Conservation (phyloP, 2,888 invertebrate genomes). For the Eudemis profundana region DNA sequence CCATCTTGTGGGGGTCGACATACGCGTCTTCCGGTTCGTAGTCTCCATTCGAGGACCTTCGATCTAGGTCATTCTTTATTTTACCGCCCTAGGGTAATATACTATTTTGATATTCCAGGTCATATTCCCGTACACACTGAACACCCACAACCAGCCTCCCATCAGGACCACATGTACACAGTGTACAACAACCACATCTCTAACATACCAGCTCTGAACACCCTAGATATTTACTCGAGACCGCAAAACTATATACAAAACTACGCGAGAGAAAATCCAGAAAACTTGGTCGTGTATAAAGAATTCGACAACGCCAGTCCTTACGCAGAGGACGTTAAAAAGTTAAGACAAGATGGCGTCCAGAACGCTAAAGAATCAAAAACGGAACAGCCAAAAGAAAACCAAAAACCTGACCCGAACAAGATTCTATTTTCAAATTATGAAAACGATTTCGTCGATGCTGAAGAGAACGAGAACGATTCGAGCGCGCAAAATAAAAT, state of each 20-base stretch:
- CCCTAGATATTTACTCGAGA: constrained; percentile 66
- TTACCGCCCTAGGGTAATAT: too few species aligned
- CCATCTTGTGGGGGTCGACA: too few species aligned
- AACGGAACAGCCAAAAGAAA: constrained; percentile 73
- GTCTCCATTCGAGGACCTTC: too few species aligned
- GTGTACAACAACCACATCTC: constrained; percentile 64
- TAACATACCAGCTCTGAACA: constrained; percentile 61
- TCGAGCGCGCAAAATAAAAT: constrained; percentile 59
- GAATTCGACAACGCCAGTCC: constrained; percentile 71
- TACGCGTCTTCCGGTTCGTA: too few species aligned
- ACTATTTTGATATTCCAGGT: constrained; percentile 60
- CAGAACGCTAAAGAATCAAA: constrained; percentile 57
- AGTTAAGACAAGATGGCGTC: constrained; percentile 58
- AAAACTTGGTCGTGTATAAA: constrained; percentile 74
- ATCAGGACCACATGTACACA: constrained; percentile 66
- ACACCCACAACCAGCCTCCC: constrained; percentile 54
- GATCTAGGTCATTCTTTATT: too few species aligned
- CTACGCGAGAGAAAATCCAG: constrained; percentile 71
- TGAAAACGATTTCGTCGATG: constrained; percentile 48
- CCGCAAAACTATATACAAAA: constrained; percentile 68
- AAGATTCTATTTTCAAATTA: constrained; percentile 64
- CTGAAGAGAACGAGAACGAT: constrained; percentile 61
- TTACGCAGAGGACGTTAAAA: constrained; percentile 68
- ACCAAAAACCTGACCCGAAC: constrained; percentile 74
- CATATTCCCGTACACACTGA: constrained; percentile 58